phyloP scores from a whole-genome alignment of 2,797 vertebrate species.

The Cichlasoma orientale region DNA sequence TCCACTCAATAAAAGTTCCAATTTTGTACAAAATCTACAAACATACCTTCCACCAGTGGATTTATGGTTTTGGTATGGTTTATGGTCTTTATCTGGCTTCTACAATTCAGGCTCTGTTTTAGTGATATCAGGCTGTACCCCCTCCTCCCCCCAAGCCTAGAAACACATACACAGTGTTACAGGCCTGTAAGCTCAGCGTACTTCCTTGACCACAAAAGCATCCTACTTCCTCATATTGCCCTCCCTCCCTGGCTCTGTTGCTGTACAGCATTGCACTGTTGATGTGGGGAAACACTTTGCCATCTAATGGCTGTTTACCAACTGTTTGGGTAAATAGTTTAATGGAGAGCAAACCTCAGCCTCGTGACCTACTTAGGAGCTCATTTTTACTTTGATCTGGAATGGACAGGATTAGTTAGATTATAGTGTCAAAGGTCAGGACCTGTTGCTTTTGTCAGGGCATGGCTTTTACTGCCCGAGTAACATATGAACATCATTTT shows the following conservation, averaged over 20 bases:
- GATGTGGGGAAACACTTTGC: neutral
- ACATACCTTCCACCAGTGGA: neutral
- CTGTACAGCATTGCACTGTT: neutral
- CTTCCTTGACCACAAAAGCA: constrained; percentile 51
- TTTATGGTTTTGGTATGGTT: neutral
- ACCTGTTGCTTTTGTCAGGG: neutral
- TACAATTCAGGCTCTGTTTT: neutral
- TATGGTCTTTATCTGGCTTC: neutral
- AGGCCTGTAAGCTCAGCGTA: constrained; percentile 11
- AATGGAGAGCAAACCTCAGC: constrained; percentile 1
- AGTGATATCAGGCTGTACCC: neutral
- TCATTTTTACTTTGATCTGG: constrained; percentile 6
- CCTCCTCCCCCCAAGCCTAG: neutral
- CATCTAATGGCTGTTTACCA: constrained; percentile 5
- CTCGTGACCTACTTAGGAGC: constrained; percentile 6
- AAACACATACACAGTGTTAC: constrained; percentile 10
- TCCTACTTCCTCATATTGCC: constrained; percentile 46
- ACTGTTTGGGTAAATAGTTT: neutral
- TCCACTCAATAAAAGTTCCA: rapidly evolving
- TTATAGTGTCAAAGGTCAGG: constrained; percentile 23
- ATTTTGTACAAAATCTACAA: neutral
- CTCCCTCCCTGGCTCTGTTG: neutral
- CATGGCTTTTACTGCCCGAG: neutral
- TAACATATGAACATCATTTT: neutral
- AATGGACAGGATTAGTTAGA: constrained; percentile 20